Evolutionary conservation across 2,113 vertebrate genomes (phyloP), one percentile per base, ranked within the genome.

Genomic region (Oenanthe oenanthe): DNA sequence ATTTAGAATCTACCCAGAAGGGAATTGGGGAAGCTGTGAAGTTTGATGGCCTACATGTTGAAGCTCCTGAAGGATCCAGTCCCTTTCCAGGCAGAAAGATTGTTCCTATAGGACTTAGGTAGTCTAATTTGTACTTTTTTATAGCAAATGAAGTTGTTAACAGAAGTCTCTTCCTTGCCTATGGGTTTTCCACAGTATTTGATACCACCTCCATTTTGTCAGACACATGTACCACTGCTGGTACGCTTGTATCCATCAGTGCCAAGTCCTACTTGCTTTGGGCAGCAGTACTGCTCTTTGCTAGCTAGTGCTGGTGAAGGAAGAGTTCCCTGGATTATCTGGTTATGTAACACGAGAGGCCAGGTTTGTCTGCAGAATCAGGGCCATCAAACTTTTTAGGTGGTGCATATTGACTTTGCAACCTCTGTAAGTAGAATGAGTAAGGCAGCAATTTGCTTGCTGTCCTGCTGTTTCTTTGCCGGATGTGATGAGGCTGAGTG

Each of bases 191-290:
- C 7, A 7, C 18, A 8, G 31, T 80, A 24, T 47, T 76, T 77
- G 28, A 16, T 73, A 54, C 32, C 4, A 11, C 28, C 53, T 84
- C 34, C 5, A 0, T 77, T 68, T 47, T 80, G 13, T 80, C 25
- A 13, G n/a, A 14, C 26, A 3, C 15, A 17, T 32, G 32, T 50
- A 25, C 48, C 50, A 51, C 14, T 50, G 25, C 48, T 50, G 50
- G 50, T 26, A 26, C 25, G 26, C 13, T 56, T 63, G 14, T 36
- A 19, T 20, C 24, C 32, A 24, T 1, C 0, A 0, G 9, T 29
- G 43, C 32, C 17, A 28, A 72, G 22, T 47, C 6, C 22, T 48
- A 0, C 43, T 51, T 1, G 1, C 22, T 5, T 47, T 2, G 1
- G 20, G 24, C 26, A 38, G 29, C n/a, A 26, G 12, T 32, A 1